Conservation (phyloP, 2,113 vertebrate species). For the Rhodinocichla rosea region DNA sequence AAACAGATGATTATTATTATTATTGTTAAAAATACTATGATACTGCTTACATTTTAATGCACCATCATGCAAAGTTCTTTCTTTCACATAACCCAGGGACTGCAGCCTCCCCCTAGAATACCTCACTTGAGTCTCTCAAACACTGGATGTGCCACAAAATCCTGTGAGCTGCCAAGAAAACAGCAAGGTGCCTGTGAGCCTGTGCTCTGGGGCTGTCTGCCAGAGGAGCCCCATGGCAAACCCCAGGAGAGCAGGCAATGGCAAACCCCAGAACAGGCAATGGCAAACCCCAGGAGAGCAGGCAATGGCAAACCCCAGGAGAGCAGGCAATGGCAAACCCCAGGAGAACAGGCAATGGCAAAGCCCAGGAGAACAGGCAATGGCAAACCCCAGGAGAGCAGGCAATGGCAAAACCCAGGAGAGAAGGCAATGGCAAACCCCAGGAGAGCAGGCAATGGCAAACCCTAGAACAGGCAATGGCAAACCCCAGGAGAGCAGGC, state of each 20-base stretch:
- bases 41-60: background rate
- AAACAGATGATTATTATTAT: background rate
- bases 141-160: background rate
- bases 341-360: too few relatives aligned
- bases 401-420: too few relatives aligned
- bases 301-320: too few relatives aligned
- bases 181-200: background rate
- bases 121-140: background rate
- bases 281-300: too few relatives aligned
- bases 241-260: background rate
- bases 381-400: too few relatives aligned
- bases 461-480: too few relatives aligned
- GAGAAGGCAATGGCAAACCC: too few relatives aligned
- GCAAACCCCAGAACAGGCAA: too few relatives aligned
- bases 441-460: too few relatives aligned
- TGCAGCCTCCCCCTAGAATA: background rate
- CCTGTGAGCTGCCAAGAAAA: background rate
- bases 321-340: too few relatives aligned
- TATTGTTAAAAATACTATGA: background rate
- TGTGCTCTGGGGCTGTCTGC: background rate
- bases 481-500: too few relatives aligned
- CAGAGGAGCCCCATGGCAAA: background rate
- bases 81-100: background rate
- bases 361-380: too few relatives aligned
- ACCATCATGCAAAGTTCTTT: background rate